These are phyloP conservation scores for Indri indri DNA, from an alignment of 2,113 vertebrate species.

Conservation along the genomic window DNA sequence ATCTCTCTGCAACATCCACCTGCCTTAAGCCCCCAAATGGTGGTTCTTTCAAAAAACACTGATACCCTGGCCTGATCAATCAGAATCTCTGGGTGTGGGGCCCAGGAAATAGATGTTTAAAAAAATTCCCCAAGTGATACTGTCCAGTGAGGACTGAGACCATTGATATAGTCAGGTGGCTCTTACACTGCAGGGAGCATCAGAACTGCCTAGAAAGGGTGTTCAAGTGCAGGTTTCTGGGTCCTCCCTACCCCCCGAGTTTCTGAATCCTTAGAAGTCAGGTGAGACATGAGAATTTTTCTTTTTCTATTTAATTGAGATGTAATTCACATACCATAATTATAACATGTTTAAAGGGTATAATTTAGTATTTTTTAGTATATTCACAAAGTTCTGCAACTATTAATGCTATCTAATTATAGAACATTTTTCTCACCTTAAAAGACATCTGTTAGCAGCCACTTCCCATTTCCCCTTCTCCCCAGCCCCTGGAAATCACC, in stretches of 20 bases:
- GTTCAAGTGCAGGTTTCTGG: neutral
- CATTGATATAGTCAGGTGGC: no score
- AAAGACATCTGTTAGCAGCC: neutral
- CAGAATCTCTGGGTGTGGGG: neutral
- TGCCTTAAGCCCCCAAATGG: accelerated
- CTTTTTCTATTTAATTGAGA: neutral
- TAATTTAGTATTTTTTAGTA: neutral
- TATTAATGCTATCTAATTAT: neutral
- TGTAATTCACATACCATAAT: neutral
- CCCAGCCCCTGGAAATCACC: neutral
- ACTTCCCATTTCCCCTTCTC: neutral
- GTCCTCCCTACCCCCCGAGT: accelerated
- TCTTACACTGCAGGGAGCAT: neutral
- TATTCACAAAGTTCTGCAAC: neutral
- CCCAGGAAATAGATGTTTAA: neutral
- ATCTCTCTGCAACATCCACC: neutral
- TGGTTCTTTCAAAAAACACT: neutral
- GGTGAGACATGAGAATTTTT: neutral
- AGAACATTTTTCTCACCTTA: neutral
- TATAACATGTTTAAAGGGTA: neutral
- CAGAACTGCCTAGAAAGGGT: neutral
- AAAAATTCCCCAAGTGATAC: neutral
- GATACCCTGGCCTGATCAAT: neutral
- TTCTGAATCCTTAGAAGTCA: neutral
- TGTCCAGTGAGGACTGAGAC: neutral